Base-by-base conservation (phyloP, 1,140 invertebrate species). In the Aplysia californica region DNA sequence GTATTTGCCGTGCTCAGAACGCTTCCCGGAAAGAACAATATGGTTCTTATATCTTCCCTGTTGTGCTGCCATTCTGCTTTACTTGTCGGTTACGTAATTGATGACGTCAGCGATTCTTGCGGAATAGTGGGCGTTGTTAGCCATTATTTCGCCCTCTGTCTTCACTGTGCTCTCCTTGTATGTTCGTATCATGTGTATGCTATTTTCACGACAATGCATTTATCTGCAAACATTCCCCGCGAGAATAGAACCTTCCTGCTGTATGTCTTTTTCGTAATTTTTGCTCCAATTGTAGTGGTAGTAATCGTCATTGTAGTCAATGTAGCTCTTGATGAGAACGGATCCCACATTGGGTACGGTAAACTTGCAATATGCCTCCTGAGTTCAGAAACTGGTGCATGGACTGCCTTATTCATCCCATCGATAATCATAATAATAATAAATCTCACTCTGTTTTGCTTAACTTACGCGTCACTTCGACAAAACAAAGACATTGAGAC, bases 161-260 rank as follows among this genome's bases (percentile, higher is more conserved):
- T 50, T 1, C 50, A 65, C 26, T 41, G 36, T 6, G 56, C 72
- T 2, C 31, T 65, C 0, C 44, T 66, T 4, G 61, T 66, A 1
- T 65, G 72, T n/a, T 66, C 72, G n/a, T 75, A 66, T 29, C 58
- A 75, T 31, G 59, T 75, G 2, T 75, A 75, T 61, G n/a, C 36
- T 20, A 55, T 35, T 4, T 75, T 75, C 38, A 59, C 59, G 21
- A 75, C 72, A 1, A 75, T 75, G 72, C 72, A 75, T 66, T 41
- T 75, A 35, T 75, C 72, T 6, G 36, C n/a, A 23, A 29, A 65
- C 20, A 15, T 33, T 1, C 44, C 4, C 0, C 41, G 29, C 21
- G 72, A 75, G 5, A 1, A 36, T 0, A 65, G 33, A 26, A 29
- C 0, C 3, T n/a, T 75, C 5, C 10, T n/a, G 5, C 23, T 6